Conservation (phyloP, 53 echinoderm and acorn worm genomes). For the Holothuria leucospilota region DNA sequence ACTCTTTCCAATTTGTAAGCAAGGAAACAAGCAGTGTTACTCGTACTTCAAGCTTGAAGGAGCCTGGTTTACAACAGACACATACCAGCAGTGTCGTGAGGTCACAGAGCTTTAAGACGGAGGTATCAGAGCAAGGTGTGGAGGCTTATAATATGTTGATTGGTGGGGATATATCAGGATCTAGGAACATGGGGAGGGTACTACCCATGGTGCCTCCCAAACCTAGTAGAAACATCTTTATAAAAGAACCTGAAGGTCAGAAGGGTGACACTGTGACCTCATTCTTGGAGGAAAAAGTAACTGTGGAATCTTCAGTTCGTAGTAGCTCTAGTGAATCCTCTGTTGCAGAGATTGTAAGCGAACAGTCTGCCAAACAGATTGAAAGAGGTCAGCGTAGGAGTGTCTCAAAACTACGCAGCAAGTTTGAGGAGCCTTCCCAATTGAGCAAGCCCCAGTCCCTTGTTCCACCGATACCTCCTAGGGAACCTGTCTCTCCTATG, state of each 20-base stretch:
- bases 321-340: constrained; percentile 30
- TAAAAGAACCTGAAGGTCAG: neutral
- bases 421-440: constrained; percentile 2
- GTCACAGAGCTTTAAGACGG: constrained; percentile 64
- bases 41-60: constrained; percentile 68
- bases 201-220: constrained; percentile 56
- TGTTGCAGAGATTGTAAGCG: neutral
- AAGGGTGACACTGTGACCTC: neutral
- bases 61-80: constrained; percentile 7
- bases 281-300: neutral
- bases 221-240: constrained; percentile 37
- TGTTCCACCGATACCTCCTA: constrained; percentile 40
- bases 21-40: constrained; percentile 39
- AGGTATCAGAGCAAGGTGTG: constrained; percentile 63
- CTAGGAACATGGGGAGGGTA: neutral
- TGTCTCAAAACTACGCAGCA: constrained; percentile 1
- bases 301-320: neutral
- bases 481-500: constrained; percentile 38
- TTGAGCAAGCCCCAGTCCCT: neutral
- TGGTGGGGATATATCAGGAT: constrained; percentile 71
- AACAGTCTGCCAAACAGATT: neutral
- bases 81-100: constrained; percentile 18
- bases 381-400: neutral
- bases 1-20: neutral
- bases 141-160: constrained; percentile 77